Percentiles rank a stretch among this genome's conserved stretches.
Evolutionary conservation across 2,113 vertebrate genomes (phyloP).

Genomic region (Narcine bancroftii): DNA sequence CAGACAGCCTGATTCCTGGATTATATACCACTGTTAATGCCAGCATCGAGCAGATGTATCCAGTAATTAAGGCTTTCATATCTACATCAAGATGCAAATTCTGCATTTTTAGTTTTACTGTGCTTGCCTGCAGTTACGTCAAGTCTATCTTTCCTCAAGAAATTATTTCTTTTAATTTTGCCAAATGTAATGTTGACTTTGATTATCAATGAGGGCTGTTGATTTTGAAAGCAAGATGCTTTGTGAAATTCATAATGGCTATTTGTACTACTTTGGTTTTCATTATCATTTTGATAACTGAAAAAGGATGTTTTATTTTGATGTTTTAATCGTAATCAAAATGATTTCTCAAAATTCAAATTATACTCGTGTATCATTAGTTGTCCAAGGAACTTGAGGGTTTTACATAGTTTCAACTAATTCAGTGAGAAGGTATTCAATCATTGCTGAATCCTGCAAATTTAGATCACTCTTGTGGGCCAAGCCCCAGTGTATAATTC

Average conservation of each 20-base stretch:
- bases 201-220: background rate
- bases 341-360: background rate
- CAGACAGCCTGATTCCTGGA: background rate
- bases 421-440: background rate
- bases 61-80: slow-evolving; percentile 9
- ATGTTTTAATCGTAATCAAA: background rate
- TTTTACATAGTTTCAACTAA: background rate
- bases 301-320: background rate
- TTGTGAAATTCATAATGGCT: background rate
- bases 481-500: background rate
- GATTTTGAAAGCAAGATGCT: background rate
- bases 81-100: slow-evolving; percentile 18
- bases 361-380: background rate
- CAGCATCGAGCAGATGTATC: slow-evolving; percentile 16
- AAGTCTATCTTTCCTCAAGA: background rate
- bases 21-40: slow-evolving; percentile 12
- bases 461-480: background rate
- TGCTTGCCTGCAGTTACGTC: background rate
- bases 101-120: background rate
- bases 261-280: slow-evolving; percentile 2
- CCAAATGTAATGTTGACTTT: slow-evolving; percentile 25
- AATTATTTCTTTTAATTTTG: background rate
- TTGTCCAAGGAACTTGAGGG: background rate
- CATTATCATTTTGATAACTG: background rate
- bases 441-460: background rate